Evolutionary conservation across 2,888 invertebrate species (phyloP).

Genomic region (Parnassius smintheus): DNA sequence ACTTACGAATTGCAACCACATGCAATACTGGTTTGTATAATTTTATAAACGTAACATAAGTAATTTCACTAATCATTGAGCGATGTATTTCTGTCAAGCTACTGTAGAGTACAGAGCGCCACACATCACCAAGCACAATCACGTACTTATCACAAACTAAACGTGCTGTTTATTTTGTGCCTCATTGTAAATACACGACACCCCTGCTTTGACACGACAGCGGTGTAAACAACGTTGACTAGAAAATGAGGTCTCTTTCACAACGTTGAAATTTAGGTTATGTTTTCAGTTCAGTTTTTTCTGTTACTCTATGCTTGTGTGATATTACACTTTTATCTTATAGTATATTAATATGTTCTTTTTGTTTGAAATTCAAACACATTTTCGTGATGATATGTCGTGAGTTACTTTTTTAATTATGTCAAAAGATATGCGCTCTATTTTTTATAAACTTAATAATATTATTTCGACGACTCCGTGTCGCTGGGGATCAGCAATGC

Average conservation of each 20-base stretch:
- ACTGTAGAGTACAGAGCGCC: constrained; percentile 6
- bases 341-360: no score
- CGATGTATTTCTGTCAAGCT: constrained; percentile 8
- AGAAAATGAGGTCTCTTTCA: constrained; percentile 20
- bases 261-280: constrained; percentile 16
- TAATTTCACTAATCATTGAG: constrained; percentile 3
- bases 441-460: no score
- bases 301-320: neutral
- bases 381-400: no score
- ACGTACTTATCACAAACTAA: constrained; percentile 21
- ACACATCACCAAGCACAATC: constrained; percentile 21
- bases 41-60: no score
- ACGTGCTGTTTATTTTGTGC: constrained; percentile 19
- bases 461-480: no score
- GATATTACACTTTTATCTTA: neutral
- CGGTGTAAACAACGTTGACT: constrained; percentile 16
- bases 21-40: no score
- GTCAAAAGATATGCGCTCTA: no score
- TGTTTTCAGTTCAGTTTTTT: constrained; percentile 11
- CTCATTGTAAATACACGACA: constrained; percentile 23
- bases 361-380: no score
- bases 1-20: no score
- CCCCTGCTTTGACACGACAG: constrained; percentile 14
- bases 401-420: no score
- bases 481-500: no score